Base-by-base conservation (phyloP, 2,888 invertebrate genomes). In the Phorcus lineatus region DNA sequence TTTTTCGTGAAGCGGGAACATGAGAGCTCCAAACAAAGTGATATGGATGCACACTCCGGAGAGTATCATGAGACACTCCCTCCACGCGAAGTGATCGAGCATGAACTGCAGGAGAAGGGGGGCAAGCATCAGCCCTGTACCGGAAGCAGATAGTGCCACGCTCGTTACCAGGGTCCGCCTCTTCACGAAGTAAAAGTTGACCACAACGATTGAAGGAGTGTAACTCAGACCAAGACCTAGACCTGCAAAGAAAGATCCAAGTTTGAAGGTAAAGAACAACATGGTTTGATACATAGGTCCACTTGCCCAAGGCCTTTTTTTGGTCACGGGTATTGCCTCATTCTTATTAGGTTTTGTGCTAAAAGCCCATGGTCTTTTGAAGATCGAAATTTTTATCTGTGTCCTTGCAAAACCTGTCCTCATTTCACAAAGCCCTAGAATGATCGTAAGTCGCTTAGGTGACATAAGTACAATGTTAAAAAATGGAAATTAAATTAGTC, bases 1-100 rank as follows among this genome's bases (percentile, higher is more conserved):
- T 6, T 52, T 31, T 54, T 82, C 82, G 31, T 83, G 82, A 22
- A 77, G 57, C n/a, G 82, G 81, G 22, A 80, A 81, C 80, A 83
- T 81, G 16, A 83, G 53, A 16, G 82, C 82, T 0, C 82, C 82
- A 16, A 74, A 75, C 13, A 83, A 57, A 36, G 80, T 80, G 40
- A 77, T 31, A n/a, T 83, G 82, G 7, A 74, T 54, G 13, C 77
- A 28, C 13, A 74, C 31, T n/a, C 77, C 78, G 19, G 79, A 78
- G 22, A 83, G 74, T 16, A 81, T 78, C 16, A 81, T 16, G 74
- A 83, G 40, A 2, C 80, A 66, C 55, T 83, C 81, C 22, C 70
- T 79, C 82, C 82, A 83, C 9, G 66, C 79, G 77, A 75, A 79
- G n/a, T 40, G 24, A 54, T 83, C 78, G 22, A 83, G 70, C 52